These are phyloP conservation scores for Petrosia ficiformis DNA, from an alignment of 37 sponge, comb jelly and placozoan genomes.

Conservation along the genomic window DNA sequence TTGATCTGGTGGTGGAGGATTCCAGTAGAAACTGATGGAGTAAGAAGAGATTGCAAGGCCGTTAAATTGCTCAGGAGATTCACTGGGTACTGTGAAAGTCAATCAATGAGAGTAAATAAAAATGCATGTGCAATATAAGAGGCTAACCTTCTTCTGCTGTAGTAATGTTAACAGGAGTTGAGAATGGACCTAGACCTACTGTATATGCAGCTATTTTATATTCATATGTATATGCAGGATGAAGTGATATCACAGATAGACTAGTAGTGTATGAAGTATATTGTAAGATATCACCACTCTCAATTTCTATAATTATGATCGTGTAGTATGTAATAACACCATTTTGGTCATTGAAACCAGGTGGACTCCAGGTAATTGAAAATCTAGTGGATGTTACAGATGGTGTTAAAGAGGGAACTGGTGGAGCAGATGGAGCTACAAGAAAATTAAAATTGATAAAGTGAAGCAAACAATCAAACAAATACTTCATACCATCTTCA, in stretches of 20 bases:
- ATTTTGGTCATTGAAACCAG: conserved; percentile 8
- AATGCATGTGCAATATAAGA: not conserved
- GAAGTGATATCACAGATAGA: conserved; percentile 15
- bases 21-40: not conserved
- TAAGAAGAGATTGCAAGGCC: not conserved
- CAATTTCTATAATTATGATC: conserved; percentile 13
- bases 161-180: not conserved
- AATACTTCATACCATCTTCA: conserved; percentile 20
- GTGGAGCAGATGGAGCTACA: conserved; percentile 3
- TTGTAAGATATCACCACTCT: not conserved
- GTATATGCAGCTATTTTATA: conserved; percentile 28
- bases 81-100: conserved; percentile 8
- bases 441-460: not conserved
- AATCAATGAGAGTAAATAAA: no score
- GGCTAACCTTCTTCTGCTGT: conserved; percentile 37
- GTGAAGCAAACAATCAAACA: no score
- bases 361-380: conserved; percentile 6
- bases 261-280: conserved; percentile 1
- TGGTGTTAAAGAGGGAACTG: not conserved
- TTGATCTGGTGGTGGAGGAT: conserved; percentile 3
- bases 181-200: conserved; percentile 31
- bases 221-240: conserved; percentile 48
- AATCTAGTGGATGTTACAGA: not conserved
- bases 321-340: conserved; percentile 23
- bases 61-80: conserved; percentile 13